A percentile compares a stretch with the other conserved stretches of the same genome.
phyloP scores from a whole-genome alignment of 2,113 vertebrate species.

The Daboia siamensis region DNA sequence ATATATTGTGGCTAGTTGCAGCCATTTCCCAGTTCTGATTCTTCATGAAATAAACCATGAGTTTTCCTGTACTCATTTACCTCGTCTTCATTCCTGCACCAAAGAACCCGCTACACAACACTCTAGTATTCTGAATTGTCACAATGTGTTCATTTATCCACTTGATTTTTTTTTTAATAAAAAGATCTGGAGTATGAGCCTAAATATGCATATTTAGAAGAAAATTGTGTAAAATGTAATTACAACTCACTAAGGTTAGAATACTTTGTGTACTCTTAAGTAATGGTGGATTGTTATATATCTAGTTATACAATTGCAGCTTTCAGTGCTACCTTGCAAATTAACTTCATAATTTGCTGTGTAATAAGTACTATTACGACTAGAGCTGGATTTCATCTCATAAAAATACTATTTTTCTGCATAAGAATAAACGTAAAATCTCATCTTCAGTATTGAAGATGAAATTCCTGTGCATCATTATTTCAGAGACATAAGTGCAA shows the following conservation, averaged over 20 bases:
- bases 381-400: background rate
- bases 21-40: too few species aligned
- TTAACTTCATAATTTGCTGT: background rate
- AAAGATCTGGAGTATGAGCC: background rate
- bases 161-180: background rate
- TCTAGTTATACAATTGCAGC: background rate
- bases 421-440: background rate
- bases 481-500: slow-evolving; percentile 6
- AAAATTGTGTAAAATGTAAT: background rate
- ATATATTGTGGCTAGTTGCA: too few species aligned
- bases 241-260: background rate
- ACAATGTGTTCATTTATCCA: slow-evolving; percentile 3
- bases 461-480: background rate
- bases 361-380: background rate
- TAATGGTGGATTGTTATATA: background rate
- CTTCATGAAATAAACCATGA: too few species aligned
- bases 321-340: background rate
- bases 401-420: background rate
- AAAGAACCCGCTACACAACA: too few species aligned
- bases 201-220: background rate
- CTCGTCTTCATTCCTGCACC: too few species aligned
- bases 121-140: slow-evolving; percentile 2
- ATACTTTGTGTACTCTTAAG: background rate
- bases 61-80: too few species aligned
- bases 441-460: background rate